Conservation (phyloP, 1,140 invertebrate species). For the Periplaneta americana region DNA sequence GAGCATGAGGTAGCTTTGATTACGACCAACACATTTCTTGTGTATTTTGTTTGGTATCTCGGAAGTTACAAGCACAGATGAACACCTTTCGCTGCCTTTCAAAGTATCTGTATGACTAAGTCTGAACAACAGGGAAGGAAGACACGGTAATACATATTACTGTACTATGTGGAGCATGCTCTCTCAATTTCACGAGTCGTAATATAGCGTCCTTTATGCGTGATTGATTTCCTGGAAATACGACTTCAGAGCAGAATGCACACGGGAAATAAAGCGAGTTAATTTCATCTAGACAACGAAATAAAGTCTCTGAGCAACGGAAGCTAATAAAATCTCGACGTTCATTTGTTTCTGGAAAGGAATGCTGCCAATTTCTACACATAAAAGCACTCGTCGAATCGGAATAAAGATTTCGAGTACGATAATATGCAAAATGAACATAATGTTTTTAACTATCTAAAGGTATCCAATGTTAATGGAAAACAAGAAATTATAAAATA, state of each 20-base stretch:
- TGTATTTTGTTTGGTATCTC: too few relatives aligned
- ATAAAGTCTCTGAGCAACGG: background rate
- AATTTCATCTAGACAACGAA: background rate
- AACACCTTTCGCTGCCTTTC: too few relatives aligned
- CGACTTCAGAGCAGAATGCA: too few relatives aligned
- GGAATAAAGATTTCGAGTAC: background rate
- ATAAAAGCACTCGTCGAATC: background rate
- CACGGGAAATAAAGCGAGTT: background rate
- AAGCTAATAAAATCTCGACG: background rate
- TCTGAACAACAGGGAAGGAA: too few relatives aligned
- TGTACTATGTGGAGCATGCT: background rate
- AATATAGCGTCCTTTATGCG: background rate
- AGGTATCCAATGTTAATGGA: background rate
- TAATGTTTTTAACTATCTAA: background rate
- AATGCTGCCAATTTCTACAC: background rate
- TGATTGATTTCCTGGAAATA: background rate
- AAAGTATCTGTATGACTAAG: too few relatives aligned
- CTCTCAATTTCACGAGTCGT: background rate
- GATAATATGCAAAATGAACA: background rate
- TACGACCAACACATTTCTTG: too few relatives aligned
- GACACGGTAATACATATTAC: background rate
- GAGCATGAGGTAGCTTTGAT: too few relatives aligned
- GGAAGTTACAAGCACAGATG: too few relatives aligned
- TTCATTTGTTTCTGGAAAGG: background rate
- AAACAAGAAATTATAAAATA: background rate